Base-by-base conservation (phyloP, 2,888 invertebrate genomes). In the Napeogenes sylphis region DNA sequence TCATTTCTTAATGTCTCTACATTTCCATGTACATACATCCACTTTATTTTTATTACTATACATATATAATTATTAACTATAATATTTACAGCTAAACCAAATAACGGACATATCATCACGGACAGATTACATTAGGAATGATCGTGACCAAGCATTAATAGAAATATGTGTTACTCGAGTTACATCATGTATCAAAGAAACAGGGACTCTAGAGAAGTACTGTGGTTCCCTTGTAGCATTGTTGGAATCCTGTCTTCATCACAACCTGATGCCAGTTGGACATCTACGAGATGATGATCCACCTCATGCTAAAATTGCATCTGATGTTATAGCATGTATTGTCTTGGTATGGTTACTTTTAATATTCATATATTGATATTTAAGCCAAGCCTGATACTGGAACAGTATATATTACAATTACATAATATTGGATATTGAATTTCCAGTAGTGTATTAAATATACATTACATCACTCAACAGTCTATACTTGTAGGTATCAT, bases 241-340 rank as follows among this genome's bases (percentile, higher is more conserved):
- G 59, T 88, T 98, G 65, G 96, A 97, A 88, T 95, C 96, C 45
- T 98, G 98, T 77, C 89, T 98, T 71, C 94, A 95, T 79, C 96
- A 98, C 91, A 97, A 97, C 84, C 91, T 98, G 71, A 95, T 96
- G 87, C 95, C 96, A 0, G 81, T 91, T 0, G 88, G 88, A 2
- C 89, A 90, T 70, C 85, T 92, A 32, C 90, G 94, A 73, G 96
- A 96, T 84, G 96, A 96, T 78, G 98, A 98, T 87, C 97, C 98
- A 46, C 98, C 98, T 1, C 98, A 98, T 92, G 97, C 98, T 56
- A 98, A 98, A 90, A 98, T 98, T 77, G 97, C 98, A 30, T 96
- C 97, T 55, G 98, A 98, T 89, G 94, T 98, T 68, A 95, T 98
- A 78, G 97, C 97, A 71, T 97, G 97, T 85, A 95, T 98, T 83